Percentiles rank a stretch among this genome's conserved stretches.
Conservation (phyloP, 2,888 invertebrate species). For the Entomobrya proxima region DNA sequence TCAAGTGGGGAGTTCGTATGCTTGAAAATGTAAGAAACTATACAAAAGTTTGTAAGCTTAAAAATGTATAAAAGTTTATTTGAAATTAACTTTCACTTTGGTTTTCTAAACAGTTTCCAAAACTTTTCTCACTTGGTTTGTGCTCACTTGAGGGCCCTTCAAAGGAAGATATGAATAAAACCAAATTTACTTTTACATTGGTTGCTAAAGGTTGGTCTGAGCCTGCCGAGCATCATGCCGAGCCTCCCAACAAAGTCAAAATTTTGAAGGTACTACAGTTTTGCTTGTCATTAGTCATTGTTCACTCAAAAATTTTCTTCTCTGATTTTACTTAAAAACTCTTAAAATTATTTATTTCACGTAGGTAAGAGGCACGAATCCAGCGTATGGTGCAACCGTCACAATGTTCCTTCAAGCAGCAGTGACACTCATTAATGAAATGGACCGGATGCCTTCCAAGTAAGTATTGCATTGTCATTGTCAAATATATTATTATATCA, state of each 20-base stretch:
- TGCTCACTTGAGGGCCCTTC: conserved; percentile 84
- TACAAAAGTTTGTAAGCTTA: conserved; percentile 26
- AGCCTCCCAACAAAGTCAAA: conserved; percentile 82
- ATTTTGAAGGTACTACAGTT: conserved; percentile 85
- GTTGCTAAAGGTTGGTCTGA: conserved; percentile 87
- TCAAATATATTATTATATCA: too few relatives aligned
- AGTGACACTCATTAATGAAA: conserved; percentile 85
- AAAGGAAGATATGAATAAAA: conserved; percentile 81
- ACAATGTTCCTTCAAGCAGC: conserved; percentile 85
- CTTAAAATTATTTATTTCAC: not conserved
- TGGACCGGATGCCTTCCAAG: conserved; percentile 85
- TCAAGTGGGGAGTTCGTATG: conserved; percentile 82
- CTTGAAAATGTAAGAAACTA: conserved; percentile 81
- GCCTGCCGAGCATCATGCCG: conserved; percentile 77
- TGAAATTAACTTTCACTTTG: not conserved
- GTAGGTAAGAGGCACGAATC: conserved; percentile 82
- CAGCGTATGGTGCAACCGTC: conserved; percentile 90
- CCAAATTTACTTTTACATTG: conserved; percentile 84
- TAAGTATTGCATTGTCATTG: conserved; percentile 77
- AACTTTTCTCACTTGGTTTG: conserved; percentile 79
- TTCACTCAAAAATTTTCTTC: not conserved
- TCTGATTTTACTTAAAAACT: not conserved
- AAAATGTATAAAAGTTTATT: not conserved
- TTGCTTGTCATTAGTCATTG: too few relatives aligned
- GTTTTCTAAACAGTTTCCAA: conserved; percentile 78